These are phyloP conservation scores for Epinephelus cyanopodus DNA, from an alignment of 2,113 vertebrate genomes.

Conservation along the genomic window DNA sequence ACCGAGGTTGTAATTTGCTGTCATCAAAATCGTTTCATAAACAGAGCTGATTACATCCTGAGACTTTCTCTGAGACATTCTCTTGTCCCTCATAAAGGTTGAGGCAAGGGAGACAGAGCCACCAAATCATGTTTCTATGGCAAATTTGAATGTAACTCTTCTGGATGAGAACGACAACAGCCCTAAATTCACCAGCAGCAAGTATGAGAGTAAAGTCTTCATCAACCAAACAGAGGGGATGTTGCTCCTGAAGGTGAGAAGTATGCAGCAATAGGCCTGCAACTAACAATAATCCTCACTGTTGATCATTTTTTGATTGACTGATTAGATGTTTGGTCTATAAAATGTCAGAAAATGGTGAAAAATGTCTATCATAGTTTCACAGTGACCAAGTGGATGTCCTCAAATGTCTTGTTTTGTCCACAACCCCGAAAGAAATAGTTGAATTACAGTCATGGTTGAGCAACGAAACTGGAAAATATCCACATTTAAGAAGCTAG, in stretches of 20 bases:
- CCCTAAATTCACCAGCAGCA: constrained; percentile 75
- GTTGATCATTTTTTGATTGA: too few species aligned
- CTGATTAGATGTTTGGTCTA: too few species aligned
- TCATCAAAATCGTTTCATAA: background rate
- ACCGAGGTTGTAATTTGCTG: background rate
- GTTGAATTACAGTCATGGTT: too few species aligned
- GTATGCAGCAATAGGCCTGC: background rate
- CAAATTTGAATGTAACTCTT: background rate
- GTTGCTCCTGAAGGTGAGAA: constrained; percentile 13
- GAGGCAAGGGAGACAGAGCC: background rate
- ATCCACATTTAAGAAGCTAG: too few species aligned
- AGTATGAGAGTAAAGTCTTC: constrained; percentile 56
- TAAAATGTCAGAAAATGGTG: too few species aligned
- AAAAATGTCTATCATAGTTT: too few species aligned
- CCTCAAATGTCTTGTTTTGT: too few species aligned
- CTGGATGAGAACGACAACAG: constrained; percentile 83
- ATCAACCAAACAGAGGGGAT: constrained; percentile 47
- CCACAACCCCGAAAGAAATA: too few species aligned
- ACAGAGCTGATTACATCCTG: background rate
- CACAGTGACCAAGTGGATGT: too few species aligned
- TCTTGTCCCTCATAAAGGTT: constrained; percentile 2
- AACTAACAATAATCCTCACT: too few species aligned
- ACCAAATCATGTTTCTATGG: background rate
- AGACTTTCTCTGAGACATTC: background rate
- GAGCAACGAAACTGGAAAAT: too few species aligned